Conservation (phyloP, 2,888 invertebrate genomes). For the Elysia crispata region DNA sequence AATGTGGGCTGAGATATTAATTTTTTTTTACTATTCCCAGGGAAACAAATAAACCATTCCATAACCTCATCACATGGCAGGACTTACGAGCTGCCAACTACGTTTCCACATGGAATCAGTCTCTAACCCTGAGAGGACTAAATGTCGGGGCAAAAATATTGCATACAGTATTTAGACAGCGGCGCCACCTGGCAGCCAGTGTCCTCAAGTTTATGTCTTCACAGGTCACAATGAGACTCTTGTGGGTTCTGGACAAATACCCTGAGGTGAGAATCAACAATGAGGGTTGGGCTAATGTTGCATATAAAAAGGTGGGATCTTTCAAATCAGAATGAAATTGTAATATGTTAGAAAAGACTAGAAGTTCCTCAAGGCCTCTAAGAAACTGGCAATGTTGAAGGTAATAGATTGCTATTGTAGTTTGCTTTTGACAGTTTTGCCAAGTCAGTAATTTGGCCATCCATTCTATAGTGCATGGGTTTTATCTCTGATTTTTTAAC, state of each 20-base stretch:
- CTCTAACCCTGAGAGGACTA: conserved; percentile 84
- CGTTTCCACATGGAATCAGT: conserved; percentile 87
- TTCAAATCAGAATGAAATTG: no score
- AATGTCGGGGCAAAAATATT: conserved; percentile 84
- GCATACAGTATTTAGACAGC: conserved; percentile 87
- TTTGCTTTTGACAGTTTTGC: no score
- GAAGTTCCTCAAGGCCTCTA: no score
- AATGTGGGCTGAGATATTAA: no score
- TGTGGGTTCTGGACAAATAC: conserved; percentile 88
- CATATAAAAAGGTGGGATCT: no score
- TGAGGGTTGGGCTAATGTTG: no score
- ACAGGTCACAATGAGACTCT: conserved; percentile 87
- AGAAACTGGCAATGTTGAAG: no score
- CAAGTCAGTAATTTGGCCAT: no score
- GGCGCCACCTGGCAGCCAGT: conserved; percentile 90
- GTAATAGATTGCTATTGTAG: no score
- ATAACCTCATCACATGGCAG: conserved; percentile 94
- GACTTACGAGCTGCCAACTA: conserved; percentile 87
- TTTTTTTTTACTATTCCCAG: conserved; percentile 62
- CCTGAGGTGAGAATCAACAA: conserved; percentile 82
- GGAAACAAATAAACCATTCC: conserved; percentile 85
- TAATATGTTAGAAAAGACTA: no score
- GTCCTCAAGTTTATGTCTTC: conserved; percentile 90
- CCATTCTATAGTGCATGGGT: no score
- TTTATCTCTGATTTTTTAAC: no score